phyloP scores from a whole-genome alignment of 2,888 invertebrate genomes.

The Bursaphelenchus okinawaensis region DNA sequence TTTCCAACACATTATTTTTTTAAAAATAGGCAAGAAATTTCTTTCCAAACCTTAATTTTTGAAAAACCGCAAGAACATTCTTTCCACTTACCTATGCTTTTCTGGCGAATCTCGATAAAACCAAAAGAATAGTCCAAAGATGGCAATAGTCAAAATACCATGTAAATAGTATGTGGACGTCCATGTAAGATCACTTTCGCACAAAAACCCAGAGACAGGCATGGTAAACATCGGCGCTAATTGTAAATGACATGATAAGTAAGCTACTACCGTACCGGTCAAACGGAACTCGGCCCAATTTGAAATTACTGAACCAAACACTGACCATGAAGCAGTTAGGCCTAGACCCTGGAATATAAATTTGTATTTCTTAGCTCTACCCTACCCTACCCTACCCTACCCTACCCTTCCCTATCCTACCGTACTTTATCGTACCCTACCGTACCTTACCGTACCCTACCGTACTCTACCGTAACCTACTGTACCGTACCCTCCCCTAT shows the following conservation, averaged over 20 bases:
- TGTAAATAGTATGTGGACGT: slow-evolving; percentile 16
- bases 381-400: too few relatives aligned
- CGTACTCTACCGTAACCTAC: too few relatives aligned
- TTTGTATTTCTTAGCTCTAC: too few relatives aligned
- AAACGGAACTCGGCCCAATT: slow-evolving; percentile 27
- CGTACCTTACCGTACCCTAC: too few relatives aligned
- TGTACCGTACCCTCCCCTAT: too few relatives aligned
- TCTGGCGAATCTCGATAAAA: slow-evolving; percentile 16
- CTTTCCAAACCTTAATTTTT: too few relatives aligned
- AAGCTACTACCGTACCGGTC: slow-evolving; percentile 23
- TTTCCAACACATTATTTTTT: too few relatives aligned
- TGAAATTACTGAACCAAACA: neutral
- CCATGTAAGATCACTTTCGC: slow-evolving; percentile 12
- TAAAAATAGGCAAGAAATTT: too few relatives aligned
- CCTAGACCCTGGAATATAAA: slow-evolving; percentile 24
- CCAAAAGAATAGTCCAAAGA: slow-evolving; percentile 10
- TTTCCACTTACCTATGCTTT: slow-evolving; percentile 8
- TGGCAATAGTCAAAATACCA: slow-evolving; percentile 4
- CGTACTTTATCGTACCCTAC: too few relatives aligned
- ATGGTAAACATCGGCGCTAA: slow-evolving; percentile 15
- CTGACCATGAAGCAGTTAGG: slow-evolving; percentile 13
- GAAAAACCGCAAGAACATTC: too few relatives aligned
- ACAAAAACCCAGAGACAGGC: slow-evolving; percentile 15
- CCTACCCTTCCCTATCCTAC: too few relatives aligned
- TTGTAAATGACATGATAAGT: slow-evolving; percentile 16